Base-by-base conservation (phyloP, 2,888 invertebrate species). In the Apotomis turbidana region DNA sequence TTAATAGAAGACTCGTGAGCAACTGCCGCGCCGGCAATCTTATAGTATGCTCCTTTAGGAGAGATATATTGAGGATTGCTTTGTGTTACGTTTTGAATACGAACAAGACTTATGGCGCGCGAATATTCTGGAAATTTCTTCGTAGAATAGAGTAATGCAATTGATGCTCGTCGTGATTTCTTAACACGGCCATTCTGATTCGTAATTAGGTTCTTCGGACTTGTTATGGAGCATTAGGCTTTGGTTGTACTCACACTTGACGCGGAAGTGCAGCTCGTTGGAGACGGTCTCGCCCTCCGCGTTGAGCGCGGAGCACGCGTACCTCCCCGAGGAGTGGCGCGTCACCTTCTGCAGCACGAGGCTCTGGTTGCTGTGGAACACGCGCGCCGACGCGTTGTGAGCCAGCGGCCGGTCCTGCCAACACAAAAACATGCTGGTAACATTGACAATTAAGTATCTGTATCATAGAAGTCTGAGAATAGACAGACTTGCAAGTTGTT, bases 321-420 rank as follows among this genome's bases (percentile, higher is more conserved):
- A 98, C 80, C 95, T 95, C 76, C 98, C 98, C 77, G 97, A 97
- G 87, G 96, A 97, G 87, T 96, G 95, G 77, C 97, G 95, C 74
- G 97, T 97, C 80, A 98, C 97, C 91, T 96, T 97, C 91, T 98
- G 98, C 84, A 98, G 95, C 75, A 98, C 98, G 78, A 98, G 94
- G 87, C 97, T 97, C 92, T 98, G 97, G 94, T 98, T 98, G 89
- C 97, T 97, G 88, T 97, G 96, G 85, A 98, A 97, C 81, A 98
- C 96, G 76, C 97, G 95, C 69, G 97, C 97, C 61, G 97, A 96
- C 81, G 97, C 96, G 91, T 98, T 98, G 93, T 98, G 97, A 80
- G 96, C 96, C 81, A 98, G 90, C 76, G 96, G 93, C 68, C 95
- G 94, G 75, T 96, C 97, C 97, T 97, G 94, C 27, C 27, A 46